Base-by-base conservation (phyloP, 2,113 vertebrate species). In the Ploceus nigricollis region DNA sequence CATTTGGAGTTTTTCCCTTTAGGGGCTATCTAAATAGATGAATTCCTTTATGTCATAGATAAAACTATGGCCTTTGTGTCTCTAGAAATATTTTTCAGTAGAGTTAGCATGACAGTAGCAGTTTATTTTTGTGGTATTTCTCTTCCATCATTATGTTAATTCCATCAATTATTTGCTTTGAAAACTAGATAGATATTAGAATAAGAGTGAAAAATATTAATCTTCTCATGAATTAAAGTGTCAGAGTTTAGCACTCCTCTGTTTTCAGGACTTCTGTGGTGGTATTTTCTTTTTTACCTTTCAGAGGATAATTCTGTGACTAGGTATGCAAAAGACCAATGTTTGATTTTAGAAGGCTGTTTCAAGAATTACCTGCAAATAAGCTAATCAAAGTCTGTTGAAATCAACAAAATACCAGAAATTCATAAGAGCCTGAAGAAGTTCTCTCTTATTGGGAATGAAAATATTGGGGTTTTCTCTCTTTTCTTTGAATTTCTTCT, bases 61-160 rank as follows among this genome's bases (percentile, higher is more conserved):
- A 95, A 76, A 80, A 65, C 9, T 37, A 21, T 14, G 33, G 5
- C 11, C 48, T 76, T 75, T 69, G 2, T 75, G 8, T 65, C 31
- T 40, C 33, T 20, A 75, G 31, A 35, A 76, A 56, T 30, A 45
- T 42, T 45, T 79, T 71, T 76, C 30, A 37, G 22, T 45, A 40
- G 11, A 27, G 7, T 9, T 51, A 47, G 6, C 1, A 0, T 42
- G 42, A 61, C 23, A 63, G 8, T 25, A 13, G 11, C 1, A 4
- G 5, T 72, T 42, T 63, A 42, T 66, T 88, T 76, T 23, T 4
- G 2, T 21, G 30, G 7, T 16, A 54, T 83, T 84, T 84, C 37
- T 11, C 21, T 57, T 71, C 40, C 42, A 40, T 54, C 7, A 20
- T 50, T 70, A 56, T 31, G 30, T 68, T 87, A 1, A 17, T 75